A percentile compares a stretch with the other conserved stretches of the same genome.
phyloP scores from a whole-genome alignment of 2,113 vertebrate genomes.

The Perognathus longimembris region DNA sequence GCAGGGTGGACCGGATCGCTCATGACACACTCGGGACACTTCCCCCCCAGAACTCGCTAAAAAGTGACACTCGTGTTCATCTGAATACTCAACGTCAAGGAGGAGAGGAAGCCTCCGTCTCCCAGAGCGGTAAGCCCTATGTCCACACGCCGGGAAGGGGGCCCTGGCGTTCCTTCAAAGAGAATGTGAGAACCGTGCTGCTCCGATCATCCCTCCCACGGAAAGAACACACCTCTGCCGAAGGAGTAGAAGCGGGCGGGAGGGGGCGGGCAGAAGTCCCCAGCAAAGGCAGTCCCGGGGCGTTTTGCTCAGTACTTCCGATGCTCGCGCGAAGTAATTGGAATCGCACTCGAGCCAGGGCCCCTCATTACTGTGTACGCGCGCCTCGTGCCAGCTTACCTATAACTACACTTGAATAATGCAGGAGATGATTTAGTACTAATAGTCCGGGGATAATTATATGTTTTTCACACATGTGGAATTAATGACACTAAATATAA shows the following conservation, averaged over 20 bases:
- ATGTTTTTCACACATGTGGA: conserved; percentile 81
- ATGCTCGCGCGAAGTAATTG: conserved; percentile 55
- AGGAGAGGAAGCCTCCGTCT: not conserved
- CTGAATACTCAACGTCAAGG: not conserved
- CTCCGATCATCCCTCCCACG: rapidly evolving
- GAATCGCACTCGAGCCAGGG: conserved; percentile 73
- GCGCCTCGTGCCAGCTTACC: conserved; percentile 74
- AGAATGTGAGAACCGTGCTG: not conserved
- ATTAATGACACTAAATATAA: conserved; percentile 82
- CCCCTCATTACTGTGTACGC: conserved; percentile 75
- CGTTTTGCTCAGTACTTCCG: conserved; percentile 51
- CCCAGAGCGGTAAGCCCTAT: not conserved
- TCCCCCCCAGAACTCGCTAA: not conserved
- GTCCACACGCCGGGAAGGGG: not conserved
- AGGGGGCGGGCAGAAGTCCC: not conserved
- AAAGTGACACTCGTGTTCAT: not conserved
- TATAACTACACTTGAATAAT: conserved; percentile 79
- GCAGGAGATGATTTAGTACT: conserved; percentile 72
- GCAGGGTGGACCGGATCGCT: no score
- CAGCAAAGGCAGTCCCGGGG: not conserved
- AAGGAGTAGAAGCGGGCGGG: no score
- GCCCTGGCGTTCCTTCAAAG: not conserved
- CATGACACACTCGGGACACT: not conserved
- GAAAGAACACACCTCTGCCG: not conserved
- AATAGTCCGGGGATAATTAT: conserved; percentile 80